A percentile compares a stretch with the other conserved stretches of the same genome.
phyloP scores from a whole-genome alignment of 2,113 vertebrate genomes.

The Equus przewalskii region DNA sequence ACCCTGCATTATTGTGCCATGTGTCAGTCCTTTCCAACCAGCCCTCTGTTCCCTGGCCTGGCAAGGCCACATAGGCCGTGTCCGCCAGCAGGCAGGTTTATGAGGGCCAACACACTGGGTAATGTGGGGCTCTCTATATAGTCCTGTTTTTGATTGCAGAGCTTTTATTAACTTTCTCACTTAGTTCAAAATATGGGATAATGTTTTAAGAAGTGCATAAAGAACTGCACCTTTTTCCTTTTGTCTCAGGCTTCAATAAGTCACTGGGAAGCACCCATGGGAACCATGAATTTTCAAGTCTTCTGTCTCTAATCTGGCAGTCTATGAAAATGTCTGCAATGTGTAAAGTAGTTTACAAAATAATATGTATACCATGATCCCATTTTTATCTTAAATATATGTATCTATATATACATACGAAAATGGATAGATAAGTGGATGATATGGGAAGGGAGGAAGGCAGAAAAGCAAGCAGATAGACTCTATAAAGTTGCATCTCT shows the following conservation, averaged over 20 bases:
- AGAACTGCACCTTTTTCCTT: background rate
- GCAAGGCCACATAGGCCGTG: fast-evolving
- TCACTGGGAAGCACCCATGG: background rate
- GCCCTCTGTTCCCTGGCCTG: background rate
- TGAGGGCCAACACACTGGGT: background rate
- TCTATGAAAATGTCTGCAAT: background rate
- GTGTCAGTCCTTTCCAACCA: background rate
- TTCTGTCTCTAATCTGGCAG: background rate
- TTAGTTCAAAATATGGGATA: background rate
- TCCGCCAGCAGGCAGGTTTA: background rate
- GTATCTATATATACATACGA: background rate
- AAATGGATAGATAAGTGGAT: background rate
- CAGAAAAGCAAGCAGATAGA: background rate
- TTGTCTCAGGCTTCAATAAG: background rate
- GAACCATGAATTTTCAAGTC: background rate
- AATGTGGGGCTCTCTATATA: background rate
- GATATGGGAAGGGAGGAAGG: background rate
- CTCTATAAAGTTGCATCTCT: background rate
- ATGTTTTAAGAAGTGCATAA: background rate
- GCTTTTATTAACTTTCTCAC: background rate
- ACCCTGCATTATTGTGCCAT: background rate
- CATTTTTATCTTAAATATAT: background rate
- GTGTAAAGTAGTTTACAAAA: background rate
- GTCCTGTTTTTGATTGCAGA: background rate
- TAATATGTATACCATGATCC: background rate